Percentiles rank a stretch among this genome's conserved stretches.
phyloP scores from a whole-genome alignment of 2,113 vertebrate genomes.

The Lasiurus cinereus region DNA sequence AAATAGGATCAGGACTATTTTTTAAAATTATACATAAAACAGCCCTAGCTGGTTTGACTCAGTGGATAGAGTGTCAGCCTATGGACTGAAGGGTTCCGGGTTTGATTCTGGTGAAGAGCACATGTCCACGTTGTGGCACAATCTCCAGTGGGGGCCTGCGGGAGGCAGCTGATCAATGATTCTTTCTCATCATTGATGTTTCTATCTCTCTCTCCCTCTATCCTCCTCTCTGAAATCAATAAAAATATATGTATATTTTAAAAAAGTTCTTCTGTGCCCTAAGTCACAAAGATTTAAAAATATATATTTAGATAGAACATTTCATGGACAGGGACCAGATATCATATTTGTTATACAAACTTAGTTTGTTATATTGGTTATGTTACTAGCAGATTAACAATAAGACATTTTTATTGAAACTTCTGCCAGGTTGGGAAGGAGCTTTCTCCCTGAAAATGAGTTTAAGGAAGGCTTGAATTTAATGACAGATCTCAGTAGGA shows the following conservation, averaged over 20 bases:
- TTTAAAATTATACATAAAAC: background rate
- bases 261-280: too few species aligned
- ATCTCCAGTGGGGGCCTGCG: too few species aligned
- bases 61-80: too few species aligned
- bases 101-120: too few species aligned
- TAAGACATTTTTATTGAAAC: background rate
- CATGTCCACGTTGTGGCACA: too few species aligned
- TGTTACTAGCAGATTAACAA: background rate
- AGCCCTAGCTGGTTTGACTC: background rate
- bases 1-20: background rate
- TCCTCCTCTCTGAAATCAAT: too few species aligned
- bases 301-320: background rate
- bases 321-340: background rate
- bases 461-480: background rate
- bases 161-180: too few species aligned
- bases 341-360: conserved; percentile 16
- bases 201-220: too few species aligned
- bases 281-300: too few species aligned
- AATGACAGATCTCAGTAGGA: background rate
- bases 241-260: too few species aligned
- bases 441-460: background rate
- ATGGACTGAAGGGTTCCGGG: too few species aligned
- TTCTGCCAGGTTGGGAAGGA: background rate
- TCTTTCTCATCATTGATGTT: too few species aligned
- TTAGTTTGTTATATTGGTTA: background rate